These are phyloP conservation scores for Calcarius ornatus DNA, from an alignment of 2,113 vertebrate species.

Conservation along the genomic window DNA sequence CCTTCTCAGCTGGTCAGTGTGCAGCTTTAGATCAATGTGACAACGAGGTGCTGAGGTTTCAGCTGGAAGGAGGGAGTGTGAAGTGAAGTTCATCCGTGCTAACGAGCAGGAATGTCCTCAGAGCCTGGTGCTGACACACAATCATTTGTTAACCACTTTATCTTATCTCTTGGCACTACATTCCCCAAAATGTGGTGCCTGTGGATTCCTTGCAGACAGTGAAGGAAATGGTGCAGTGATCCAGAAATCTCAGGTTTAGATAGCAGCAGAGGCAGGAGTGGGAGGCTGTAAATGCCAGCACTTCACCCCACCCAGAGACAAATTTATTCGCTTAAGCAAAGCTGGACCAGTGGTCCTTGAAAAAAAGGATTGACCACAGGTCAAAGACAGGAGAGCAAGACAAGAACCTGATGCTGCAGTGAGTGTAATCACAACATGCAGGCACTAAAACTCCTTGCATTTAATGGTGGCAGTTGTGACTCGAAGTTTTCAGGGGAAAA, in stretches of 20 bases:
- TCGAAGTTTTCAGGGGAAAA: background rate
- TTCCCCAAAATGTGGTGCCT: background rate
- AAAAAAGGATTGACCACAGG: fast-evolving
- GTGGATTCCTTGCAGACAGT: background rate
- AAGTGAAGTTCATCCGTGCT: background rate
- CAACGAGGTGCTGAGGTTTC: background rate
- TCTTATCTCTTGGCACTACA: background rate
- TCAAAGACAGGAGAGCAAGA: background rate
- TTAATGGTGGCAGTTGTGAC: background rate
- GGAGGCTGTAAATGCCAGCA: background rate
- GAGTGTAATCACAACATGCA: background rate
- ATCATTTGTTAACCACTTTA: background rate
- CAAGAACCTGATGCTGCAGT: background rate
- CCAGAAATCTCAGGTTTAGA: background rate
- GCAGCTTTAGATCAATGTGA: background rate
- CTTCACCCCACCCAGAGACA: background rate
- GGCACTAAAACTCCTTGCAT: background rate
- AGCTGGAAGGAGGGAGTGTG: background rate
- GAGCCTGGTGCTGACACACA: background rate
- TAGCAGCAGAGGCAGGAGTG: background rate
- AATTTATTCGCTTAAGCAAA: background rate
- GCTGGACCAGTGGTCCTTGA: background rate
- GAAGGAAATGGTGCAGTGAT: background rate
- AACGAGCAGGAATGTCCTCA: background rate
- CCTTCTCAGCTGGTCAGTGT: background rate